Evolutionary conservation across 2,888 invertebrate genomes (phyloP), one percentile per base, ranked within the genome.

Genomic region (Monopis laevigella): DNA sequence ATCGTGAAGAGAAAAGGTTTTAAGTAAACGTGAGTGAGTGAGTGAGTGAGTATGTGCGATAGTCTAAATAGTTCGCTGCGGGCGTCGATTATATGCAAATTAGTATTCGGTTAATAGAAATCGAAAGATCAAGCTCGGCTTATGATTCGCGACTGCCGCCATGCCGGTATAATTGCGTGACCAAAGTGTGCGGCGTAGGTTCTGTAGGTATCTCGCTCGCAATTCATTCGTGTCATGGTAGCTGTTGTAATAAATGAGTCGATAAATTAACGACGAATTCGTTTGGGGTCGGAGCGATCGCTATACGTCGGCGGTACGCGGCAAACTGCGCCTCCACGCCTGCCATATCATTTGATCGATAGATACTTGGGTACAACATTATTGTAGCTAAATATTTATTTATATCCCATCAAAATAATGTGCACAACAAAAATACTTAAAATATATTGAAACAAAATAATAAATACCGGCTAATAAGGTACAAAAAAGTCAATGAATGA

Each of bases 171-270:
- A 66, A 67, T 67, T 62, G 67, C 68, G 65, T 67, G 67, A 66
- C 70, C 65, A 65, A 67, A 62, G 56, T 50, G 54, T 51, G 50
- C 55, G 59, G 56, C 58, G 58, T 55, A 59, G 58, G 59, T 55
- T 56, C 61, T 16, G 12, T 14, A 13, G 10, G 57, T 61, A 58
- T 58, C 58, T 54, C 53, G 51, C 56, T 58, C 55, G 59, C 65
- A 62, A 66, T 62, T 62, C 61, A 61, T 62, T 64, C 60, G 54
- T 54, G 58, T 62, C 60, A 59, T 36, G 34, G 30, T 36, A 40
- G 54, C 53, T 56, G 34, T 58, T 57, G 54, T 68, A 62, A 68
- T 65, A 67, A 69, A 68, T 68, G 67, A 65, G 58, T 56, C 59
- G 55, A 66, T 62, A 43, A 43, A 65, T 68, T 66, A 62, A 55